Conservation (phyloP, 1,140 invertebrate genomes). For the Trichoplusia ni region DNA sequence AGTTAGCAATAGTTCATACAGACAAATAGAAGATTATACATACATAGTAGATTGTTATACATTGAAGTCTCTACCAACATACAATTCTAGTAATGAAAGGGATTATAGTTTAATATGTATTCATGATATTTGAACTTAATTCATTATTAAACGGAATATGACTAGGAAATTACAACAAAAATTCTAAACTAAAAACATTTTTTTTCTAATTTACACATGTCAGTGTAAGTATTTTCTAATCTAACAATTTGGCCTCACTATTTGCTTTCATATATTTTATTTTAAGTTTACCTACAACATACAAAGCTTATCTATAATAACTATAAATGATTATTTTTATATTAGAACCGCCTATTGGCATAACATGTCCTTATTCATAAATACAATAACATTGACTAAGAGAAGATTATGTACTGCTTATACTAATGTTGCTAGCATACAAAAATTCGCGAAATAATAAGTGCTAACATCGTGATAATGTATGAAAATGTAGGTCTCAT, state of each 20-base stretch:
- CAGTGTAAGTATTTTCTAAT: constrained; percentile 38
- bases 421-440: too few species aligned
- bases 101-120: neutral
- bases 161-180: too few species aligned
- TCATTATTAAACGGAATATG: neutral
- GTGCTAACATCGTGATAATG: too few species aligned
- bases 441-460: too few species aligned
- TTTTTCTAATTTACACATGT: neutral
- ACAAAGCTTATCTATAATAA: constrained; percentile 21
- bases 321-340: neutral
- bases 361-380: neutral
- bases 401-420: too few species aligned
- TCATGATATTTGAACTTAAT: neutral
- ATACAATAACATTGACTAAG: neutral
- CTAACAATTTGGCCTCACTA: constrained; percentile 65
- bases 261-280: constrained; percentile 70
- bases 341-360: neutral
- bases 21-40: too few species aligned
- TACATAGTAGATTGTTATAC: too few species aligned
- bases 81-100: too few species aligned
- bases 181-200: neutral
- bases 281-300: constrained; percentile 32
- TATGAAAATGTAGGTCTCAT: too few species aligned
- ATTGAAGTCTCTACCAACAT: too few species aligned
- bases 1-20: too few species aligned